Percentiles rank a stretch among this genome's conserved stretches.
These are phyloP conservation scores for Gadopsis marmoratus DNA, from an alignment of 2,797 vertebrate species.

Conservation along the genomic window DNA sequence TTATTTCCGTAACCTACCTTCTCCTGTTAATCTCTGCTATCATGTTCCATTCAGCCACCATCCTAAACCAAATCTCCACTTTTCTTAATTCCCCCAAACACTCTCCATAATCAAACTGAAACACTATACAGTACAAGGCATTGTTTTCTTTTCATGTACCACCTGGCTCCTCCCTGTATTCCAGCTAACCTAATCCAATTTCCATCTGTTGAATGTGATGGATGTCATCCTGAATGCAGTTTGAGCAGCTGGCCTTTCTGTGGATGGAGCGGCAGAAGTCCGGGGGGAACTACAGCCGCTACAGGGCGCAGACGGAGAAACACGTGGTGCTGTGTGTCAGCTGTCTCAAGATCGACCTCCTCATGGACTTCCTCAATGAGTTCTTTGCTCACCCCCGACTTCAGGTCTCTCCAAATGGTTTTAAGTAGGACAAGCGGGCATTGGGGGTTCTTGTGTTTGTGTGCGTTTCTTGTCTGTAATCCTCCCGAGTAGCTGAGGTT, in stretches of 20 bases:
- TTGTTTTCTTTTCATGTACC: conserved; percentile 45
- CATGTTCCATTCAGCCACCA: conserved; percentile 27
- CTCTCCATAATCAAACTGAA: conserved; percentile 66
- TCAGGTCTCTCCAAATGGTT: conserved; percentile 78
- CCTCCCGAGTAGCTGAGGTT: conserved; percentile 62
- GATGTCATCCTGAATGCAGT: conserved; percentile 75
- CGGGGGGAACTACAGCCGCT: conserved; percentile 90
- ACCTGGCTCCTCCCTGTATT: conserved; percentile 52
- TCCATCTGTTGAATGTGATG: conserved; percentile 72
- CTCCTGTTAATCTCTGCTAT: conserved; percentile 31
- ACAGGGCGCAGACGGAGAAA: conserved; percentile 90
- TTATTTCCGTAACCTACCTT: conserved; percentile 13
- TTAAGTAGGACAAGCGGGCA: conserved; percentile 38
- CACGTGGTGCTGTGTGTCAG: conserved; percentile 90
- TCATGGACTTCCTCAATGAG: conserved; percentile 91
- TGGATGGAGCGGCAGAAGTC: conserved; percentile 92
- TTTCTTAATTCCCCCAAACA: conserved; percentile 57
- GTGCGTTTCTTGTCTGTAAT: conserved; percentile 60
- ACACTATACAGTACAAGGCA: conserved; percentile 43
- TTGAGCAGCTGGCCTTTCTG: conserved; percentile 90
- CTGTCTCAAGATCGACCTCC: conserved; percentile 89
- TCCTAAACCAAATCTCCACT: conserved; percentile 45
- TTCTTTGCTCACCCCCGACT: conserved; percentile 89
- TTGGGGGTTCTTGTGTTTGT: conserved; percentile 24
- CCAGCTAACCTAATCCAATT: conserved; percentile 67